phyloP scores from a whole-genome alignment of 1,140 invertebrate genomes.

The Caligus rogercresseyi region DNA sequence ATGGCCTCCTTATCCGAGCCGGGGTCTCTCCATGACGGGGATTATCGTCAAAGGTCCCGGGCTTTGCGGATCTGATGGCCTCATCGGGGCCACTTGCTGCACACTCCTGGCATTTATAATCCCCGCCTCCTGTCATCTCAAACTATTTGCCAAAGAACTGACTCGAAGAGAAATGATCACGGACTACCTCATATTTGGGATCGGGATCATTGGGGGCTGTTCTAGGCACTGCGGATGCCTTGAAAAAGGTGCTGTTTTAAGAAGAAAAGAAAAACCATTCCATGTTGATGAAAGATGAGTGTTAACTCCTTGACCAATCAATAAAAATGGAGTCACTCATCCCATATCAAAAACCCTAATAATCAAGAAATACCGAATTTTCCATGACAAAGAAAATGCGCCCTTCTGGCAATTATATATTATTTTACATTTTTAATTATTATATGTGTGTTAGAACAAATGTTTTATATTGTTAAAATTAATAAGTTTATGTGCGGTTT shows the following conservation, averaged over 20 bases:
- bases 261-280: too few relatives aligned
- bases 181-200: slow-evolving; percentile 28
- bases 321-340: too few relatives aligned
- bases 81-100: slow-evolving; percentile 35
- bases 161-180: slow-evolving; percentile 27
- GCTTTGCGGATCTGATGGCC: slow-evolving; percentile 35
- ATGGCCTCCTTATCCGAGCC: slow-evolving; percentile 19
- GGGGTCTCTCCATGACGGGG: slow-evolving; percentile 23
- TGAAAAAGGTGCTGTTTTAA: slow-evolving; percentile 48
- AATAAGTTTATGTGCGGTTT: too few relatives aligned
- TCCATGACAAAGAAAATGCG: too few relatives aligned
- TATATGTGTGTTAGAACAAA: too few relatives aligned
- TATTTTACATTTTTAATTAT: too few relatives aligned
- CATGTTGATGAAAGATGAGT: too few relatives aligned
- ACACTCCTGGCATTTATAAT: slow-evolving; percentile 33
- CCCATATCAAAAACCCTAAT: too few relatives aligned
- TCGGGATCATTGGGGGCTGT: slow-evolving; percentile 30
- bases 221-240: slow-evolving; percentile 24
- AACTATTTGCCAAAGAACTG: slow-evolving; percentile 28
- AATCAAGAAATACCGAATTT: too few relatives aligned
- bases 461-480: too few relatives aligned
- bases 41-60: slow-evolving; percentile 32
- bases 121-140: slow-evolving; percentile 32
- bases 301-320: too few relatives aligned
- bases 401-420: too few relatives aligned